Evolutionary conservation across 1,140 invertebrate species (phyloP).

Genomic region (Papilio polytes): DNA sequence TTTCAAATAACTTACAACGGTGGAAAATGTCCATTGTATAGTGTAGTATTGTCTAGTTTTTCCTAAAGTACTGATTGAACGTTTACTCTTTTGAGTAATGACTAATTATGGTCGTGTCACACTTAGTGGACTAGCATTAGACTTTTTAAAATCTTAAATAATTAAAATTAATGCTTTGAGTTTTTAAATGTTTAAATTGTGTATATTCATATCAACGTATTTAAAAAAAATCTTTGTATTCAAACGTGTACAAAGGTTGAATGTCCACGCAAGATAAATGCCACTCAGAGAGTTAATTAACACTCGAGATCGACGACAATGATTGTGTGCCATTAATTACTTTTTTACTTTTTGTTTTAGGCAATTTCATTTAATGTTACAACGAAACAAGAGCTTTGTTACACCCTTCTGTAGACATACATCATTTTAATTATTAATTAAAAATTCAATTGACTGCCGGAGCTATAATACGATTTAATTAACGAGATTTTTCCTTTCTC

Average conservation of each 20-base stretch:
- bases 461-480: neutral
- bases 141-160: too few species aligned
- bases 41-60: neutral
- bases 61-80: neutral
- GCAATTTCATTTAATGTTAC: neutral
- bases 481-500: neutral
- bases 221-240: neutral
- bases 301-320: neutral
- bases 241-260: neutral
- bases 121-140: too few species aligned
- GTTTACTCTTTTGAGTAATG: too few species aligned
- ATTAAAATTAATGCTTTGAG: too few species aligned
- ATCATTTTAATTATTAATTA: neutral
- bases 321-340: neutral
- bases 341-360: slow-evolving; percentile 14
- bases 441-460: neutral
- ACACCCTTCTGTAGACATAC: neutral
- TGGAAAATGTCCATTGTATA: neutral
- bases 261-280: slow-evolving; percentile 13
- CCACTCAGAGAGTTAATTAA: slow-evolving; percentile 11
- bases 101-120: too few species aligned
- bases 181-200: neutral
- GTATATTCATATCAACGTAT: neutral
- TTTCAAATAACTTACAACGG: neutral
- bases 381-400: neutral